Evolutionary conservation across 2,888 invertebrate species (phyloP).

Genomic region (Monochamus alternatus): DNA sequence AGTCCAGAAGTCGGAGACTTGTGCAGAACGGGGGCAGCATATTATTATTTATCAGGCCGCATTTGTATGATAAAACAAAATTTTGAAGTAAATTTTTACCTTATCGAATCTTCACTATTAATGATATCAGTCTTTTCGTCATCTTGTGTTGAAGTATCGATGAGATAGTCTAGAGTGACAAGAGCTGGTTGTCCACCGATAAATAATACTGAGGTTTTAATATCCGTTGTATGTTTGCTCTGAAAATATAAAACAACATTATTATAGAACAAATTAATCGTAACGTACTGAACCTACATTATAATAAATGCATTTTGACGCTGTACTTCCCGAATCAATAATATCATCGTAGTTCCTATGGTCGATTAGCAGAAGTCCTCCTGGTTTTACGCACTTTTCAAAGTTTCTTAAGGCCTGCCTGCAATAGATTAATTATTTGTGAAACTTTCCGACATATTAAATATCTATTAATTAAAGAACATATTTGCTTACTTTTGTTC

Average conservation of each 20-base stretch:
- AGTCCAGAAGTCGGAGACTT: no score
- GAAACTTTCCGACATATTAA: neutral
- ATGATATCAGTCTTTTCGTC: conserved; percentile 54
- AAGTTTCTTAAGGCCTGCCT: conserved; percentile 85
- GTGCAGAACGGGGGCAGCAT: no score
- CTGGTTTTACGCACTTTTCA: conserved; percentile 86
- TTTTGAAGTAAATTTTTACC: conserved; percentile 50
- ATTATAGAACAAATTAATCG: neutral
- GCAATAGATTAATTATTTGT: conserved; percentile 42
- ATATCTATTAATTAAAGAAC: neutral
- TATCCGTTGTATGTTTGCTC: conserved; percentile 82
- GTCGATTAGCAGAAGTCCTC: conserved; percentile 88
- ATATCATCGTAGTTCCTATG: conserved; percentile 92
- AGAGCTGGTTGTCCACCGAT: conserved; percentile 84
- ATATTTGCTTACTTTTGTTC: conserved; percentile 76
- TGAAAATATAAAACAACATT: conserved; percentile 31
- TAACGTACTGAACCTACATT: conserved; percentile 77
- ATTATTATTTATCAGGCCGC: no score
- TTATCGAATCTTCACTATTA: conserved; percentile 57
- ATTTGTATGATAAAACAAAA: no score
- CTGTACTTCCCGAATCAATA: conserved; percentile 83
- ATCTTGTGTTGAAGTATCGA: conserved; percentile 73
- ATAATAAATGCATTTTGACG: conserved; percentile 90
- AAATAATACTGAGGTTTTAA: conserved; percentile 88
- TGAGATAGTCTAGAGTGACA: conserved; percentile 87